Evolutionary conservation across 2,797 vertebrate genomes (phyloP).

Genomic region (Melanotaenia nigrans): DNA sequence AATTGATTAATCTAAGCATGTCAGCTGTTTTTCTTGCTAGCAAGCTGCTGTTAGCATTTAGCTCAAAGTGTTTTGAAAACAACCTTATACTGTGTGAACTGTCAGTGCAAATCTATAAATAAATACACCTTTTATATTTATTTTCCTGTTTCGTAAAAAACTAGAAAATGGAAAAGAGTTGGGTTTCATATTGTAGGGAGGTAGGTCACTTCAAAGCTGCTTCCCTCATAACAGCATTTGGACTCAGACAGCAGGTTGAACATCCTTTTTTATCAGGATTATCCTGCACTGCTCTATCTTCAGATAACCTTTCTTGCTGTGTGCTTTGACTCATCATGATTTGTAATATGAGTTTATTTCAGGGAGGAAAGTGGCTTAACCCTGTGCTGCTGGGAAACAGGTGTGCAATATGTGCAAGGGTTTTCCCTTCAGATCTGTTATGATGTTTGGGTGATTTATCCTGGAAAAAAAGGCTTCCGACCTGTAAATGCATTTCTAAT

Average conservation of each 20-base stretch:
- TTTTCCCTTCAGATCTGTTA: slow-evolving; percentile 2
- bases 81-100: not conserved
- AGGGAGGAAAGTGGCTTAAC: slow-evolving; percentile 8
- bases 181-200: not conserved
- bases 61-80: not conserved
- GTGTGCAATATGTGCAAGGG: not conserved
- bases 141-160: not conserved
- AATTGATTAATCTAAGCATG: not conserved
- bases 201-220: not conserved
- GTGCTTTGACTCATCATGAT: slow-evolving; percentile 1
- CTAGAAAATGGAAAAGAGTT: not conserved
- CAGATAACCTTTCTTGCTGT: slow-evolving; percentile 18
- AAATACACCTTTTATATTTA: not conserved
- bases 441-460: slow-evolving; percentile 2
- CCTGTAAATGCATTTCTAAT: slow-evolving; percentile 12
- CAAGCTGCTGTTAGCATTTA: not conserved
- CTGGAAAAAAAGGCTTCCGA: not conserved
- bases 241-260: slow-evolving; percentile 7
- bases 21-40: not conserved
- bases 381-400: slow-evolving; percentile 10
- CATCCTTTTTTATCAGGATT: slow-evolving; percentile 26
- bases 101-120: not conserved
- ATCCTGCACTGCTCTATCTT: slow-evolving; percentile 2
- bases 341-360: slow-evolving; percentile 8
- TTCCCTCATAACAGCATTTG: slow-evolving; percentile 5